A percentile compares a stretch with the other conserved stretches of the same genome.
These are phyloP conservation scores for Monodelphis domestica DNA, from an alignment of 2,797 vertebrate species.

Conservation along the genomic window DNA sequence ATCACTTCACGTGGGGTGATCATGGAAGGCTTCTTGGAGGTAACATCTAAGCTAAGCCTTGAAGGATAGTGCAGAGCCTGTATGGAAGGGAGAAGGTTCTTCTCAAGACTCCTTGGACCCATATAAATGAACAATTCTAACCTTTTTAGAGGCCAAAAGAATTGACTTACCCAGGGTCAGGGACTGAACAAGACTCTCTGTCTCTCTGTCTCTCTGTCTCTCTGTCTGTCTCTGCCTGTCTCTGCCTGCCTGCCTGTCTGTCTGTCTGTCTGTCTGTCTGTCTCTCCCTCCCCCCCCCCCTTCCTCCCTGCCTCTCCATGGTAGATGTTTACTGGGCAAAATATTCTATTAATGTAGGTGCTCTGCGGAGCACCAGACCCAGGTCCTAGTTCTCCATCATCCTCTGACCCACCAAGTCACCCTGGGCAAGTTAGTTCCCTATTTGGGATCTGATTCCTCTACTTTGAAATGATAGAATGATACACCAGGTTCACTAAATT, in stretches of 20 bases:
- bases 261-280: too few relatives aligned
- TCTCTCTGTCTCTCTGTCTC: too few relatives aligned
- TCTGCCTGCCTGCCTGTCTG: too few relatives aligned
- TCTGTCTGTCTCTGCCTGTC: too few relatives aligned
- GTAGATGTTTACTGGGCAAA: neutral
- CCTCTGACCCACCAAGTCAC: neutral
- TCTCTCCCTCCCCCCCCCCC: neutral
- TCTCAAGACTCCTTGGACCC: neutral
- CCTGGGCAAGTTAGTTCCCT: neutral
- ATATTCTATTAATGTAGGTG: neutral
- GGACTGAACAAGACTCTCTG: too few relatives aligned
- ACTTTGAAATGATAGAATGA: neutral
- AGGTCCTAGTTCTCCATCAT: neutral
- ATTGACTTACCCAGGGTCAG: neutral
- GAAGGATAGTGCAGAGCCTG: neutral
- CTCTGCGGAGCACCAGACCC: neutral
- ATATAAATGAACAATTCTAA: neutral
- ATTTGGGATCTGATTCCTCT: neutral
- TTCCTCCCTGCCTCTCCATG: accelerated
- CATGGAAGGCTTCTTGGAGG: neutral
- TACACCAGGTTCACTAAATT: neutral
- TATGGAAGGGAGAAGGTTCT: neutral
- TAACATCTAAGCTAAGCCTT: too few relatives aligned
- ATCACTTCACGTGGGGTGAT: neutral
- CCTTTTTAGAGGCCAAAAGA: neutral